A percentile compares a stretch with the other conserved stretches of the same genome.
Evolutionary conservation across 2,888 invertebrate species (phyloP).

Genomic region (Plemyria rubiginata): DNA sequence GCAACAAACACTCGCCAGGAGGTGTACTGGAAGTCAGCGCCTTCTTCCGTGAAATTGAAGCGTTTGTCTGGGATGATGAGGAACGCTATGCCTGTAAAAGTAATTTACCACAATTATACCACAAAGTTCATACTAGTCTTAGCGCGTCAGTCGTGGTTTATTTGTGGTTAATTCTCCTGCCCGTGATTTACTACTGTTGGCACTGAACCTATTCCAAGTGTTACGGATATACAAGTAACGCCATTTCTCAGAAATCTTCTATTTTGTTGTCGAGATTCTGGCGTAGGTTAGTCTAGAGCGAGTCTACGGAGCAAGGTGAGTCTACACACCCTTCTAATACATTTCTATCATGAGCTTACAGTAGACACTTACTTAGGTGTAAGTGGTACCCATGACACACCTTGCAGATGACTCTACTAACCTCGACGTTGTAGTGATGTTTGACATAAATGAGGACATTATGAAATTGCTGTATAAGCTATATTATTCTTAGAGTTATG

Average conservation of each 20-base stretch:
- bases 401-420: background rate
- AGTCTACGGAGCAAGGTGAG: slow-evolving; percentile 1
- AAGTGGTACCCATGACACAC: background rate
- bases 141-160: background rate
- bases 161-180: too few relatives aligned
- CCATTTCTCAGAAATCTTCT: slow-evolving; percentile 4
- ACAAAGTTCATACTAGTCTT: background rate
- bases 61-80: slow-evolving; percentile 70
- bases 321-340: background rate
- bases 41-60: slow-evolving; percentile 63
- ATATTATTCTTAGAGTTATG: background rate
- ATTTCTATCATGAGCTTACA: background rate
- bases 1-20: slow-evolving; percentile 88
- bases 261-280: slow-evolving; percentile 3
- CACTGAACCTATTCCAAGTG: background rate
- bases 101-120: background rate
- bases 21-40: slow-evolving; percentile 74
- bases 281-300: slow-evolving; percentile 5
- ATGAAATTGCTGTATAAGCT: too few relatives aligned
- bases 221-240: background rate
- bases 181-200: background rate
- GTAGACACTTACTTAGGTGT: background rate
- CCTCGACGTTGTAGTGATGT: background rate
- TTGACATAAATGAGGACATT: background rate
- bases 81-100: slow-evolving; percentile 72